phyloP scores from a whole-genome alignment of 2,888 invertebrate genomes.

The Acleris sparsana region DNA sequence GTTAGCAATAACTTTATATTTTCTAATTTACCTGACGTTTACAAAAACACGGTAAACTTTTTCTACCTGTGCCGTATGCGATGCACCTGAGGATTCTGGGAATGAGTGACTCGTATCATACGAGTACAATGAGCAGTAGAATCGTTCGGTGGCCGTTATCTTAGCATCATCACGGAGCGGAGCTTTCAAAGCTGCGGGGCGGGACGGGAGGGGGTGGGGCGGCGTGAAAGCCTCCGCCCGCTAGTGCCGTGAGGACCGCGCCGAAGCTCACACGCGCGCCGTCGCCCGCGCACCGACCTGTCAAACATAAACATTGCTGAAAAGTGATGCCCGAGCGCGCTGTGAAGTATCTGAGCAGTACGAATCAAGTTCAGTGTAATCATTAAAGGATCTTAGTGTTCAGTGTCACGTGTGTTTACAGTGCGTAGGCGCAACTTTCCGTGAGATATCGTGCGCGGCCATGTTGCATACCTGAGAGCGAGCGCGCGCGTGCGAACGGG shows the following conservation, averaged over 20 bases:
- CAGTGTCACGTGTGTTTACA: slow-evolving; percentile 82
- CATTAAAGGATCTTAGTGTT: slow-evolving; percentile 45
- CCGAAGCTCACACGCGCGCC: slow-evolving; percentile 63
- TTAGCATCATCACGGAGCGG: slow-evolving; percentile 78
- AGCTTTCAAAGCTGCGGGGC: slow-evolving; percentile 76
- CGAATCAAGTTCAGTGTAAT: slow-evolving; percentile 20
- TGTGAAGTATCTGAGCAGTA: slow-evolving; percentile 41
- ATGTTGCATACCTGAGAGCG: slow-evolving; percentile 83
- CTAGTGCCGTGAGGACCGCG: slow-evolving; percentile 75
- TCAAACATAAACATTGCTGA: slow-evolving; percentile 69
- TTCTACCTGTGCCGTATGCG: slow-evolving; percentile 48
- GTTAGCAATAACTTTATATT: slow-evolving; percentile 29
- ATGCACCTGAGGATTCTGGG: slow-evolving; percentile 57
- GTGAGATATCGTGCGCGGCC: slow-evolving; percentile 83
- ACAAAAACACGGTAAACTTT: slow-evolving; percentile 27
- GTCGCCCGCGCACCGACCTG: slow-evolving; percentile 47
- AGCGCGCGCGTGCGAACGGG: slow-evolving; percentile 79
- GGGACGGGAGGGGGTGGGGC: slow-evolving; percentile 66
- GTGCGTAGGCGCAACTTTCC: slow-evolving; percentile 81
- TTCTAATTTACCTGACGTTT: slow-evolving; percentile 26
- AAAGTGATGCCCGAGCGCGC: slow-evolving; percentile 63
- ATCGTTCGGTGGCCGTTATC: slow-evolving; percentile 80
- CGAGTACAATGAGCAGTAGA: slow-evolving; percentile 75
- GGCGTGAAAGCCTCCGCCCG: slow-evolving; percentile 74
- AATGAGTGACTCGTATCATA: slow-evolving; percentile 67